Evolutionary conservation across 2,113 vertebrate species (phyloP).

Genomic region (Oncorhynchus clarkii): DNA sequence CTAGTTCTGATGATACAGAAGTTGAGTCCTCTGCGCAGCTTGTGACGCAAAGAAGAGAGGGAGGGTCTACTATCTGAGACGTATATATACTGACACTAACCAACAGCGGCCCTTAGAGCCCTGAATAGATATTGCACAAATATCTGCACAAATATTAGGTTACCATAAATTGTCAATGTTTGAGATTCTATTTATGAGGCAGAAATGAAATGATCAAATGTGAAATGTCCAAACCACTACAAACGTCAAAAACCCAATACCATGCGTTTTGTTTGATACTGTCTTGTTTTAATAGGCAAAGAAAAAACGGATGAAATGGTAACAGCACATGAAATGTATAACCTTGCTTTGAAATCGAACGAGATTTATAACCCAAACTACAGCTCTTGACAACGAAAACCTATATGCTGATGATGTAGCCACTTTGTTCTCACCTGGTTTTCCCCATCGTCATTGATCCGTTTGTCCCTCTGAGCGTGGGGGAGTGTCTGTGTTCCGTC

Average conservation of each 20-base stretch:
- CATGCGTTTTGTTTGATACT: neutral
- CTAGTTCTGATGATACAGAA: neutral
- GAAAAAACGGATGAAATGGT: no score
- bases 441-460: constrained; percentile 35
- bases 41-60: neutral
- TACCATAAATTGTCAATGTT: neutral
- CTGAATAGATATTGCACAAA: constrained; percentile 62
- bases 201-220: neutral
- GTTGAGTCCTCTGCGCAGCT: neutral
- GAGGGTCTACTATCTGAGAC: constrained; percentile 15
- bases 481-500: constrained; percentile 54
- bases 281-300: neutral
- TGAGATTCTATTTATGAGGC: neutral
- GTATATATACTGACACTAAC: constrained; percentile 46
- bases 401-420: neutral
- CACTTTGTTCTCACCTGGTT: constrained; percentile 2
- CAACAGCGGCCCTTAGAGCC: constrained; percentile 81
- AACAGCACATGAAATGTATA: no score
- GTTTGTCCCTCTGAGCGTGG: constrained; percentile 53
- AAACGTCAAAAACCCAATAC: neutral
- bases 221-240: neutral
- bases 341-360: neutral
- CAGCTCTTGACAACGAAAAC: neutral
- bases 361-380: neutral
- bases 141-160: neutral